A percentile compares a stretch with the other conserved stretches of the same genome.
Conservation (phyloP, 2,113 vertebrate genomes). For the Perca flavescens region DNA sequence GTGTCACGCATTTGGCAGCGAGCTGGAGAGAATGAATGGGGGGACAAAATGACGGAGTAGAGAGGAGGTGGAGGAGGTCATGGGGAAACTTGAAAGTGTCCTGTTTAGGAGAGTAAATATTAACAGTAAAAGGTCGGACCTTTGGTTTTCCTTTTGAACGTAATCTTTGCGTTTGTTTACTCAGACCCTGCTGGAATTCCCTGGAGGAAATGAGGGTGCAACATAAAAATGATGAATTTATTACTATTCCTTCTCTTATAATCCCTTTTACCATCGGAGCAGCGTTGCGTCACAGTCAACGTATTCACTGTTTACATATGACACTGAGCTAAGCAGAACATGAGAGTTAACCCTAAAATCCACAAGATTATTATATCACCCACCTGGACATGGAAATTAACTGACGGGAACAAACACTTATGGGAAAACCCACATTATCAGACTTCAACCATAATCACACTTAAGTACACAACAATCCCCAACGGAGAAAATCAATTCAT, state of each 20-base stretch:
- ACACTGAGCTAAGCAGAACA: slow-evolving; percentile 65
- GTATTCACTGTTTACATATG: slow-evolving; percentile 65
- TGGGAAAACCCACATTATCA: slow-evolving; percentile 48
- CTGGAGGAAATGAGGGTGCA: slow-evolving; percentile 79
- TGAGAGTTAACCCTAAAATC: slow-evolving; percentile 61
- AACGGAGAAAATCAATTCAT: slow-evolving; percentile 10
- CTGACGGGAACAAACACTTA: slow-evolving; percentile 55
- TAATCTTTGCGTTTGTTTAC: slow-evolving; percentile 71
- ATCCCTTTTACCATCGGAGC: slow-evolving; percentile 64
- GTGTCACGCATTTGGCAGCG: slow-evolving; percentile 38
- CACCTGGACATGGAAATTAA: slow-evolving; percentile 74
- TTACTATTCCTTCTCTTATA: slow-evolving; percentile 64
- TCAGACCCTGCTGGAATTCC: slow-evolving; percentile 79
- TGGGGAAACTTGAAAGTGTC: slow-evolving; percentile 73
- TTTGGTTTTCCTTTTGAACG: slow-evolving; percentile 68
- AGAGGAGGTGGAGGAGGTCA: slow-evolving; percentile 53
- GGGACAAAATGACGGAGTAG: slow-evolving; percentile 36
- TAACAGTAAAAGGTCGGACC: slow-evolving; percentile 71
- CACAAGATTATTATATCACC: slow-evolving; percentile 60
- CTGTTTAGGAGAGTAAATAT: slow-evolving; percentile 80
- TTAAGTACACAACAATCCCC: slow-evolving; percentile 52
- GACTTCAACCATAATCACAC: slow-evolving; percentile 33
- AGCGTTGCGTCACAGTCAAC: slow-evolving; percentile 69
- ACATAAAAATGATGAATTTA: slow-evolving; percentile 77
- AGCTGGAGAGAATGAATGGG: slow-evolving; percentile 49